A percentile compares a stretch with the other conserved stretches of the same genome.
phyloP scores from a whole-genome alignment of 2,888 invertebrate species.

The Meghimatium bilineatum region DNA sequence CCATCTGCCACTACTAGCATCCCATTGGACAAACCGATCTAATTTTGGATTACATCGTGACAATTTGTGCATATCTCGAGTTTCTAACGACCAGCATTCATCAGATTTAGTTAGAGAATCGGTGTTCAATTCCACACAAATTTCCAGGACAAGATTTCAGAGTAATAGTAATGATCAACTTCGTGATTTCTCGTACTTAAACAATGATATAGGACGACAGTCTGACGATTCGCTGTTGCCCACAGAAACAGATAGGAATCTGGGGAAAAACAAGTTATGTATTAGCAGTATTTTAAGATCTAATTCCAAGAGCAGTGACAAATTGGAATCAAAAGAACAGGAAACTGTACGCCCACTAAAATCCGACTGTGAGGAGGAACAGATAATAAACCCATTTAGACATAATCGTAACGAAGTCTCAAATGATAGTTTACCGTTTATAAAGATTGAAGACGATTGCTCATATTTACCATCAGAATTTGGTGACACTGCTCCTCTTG shows the following conservation, averaged over 20 bases:
- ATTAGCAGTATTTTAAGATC: slow-evolving; percentile 39
- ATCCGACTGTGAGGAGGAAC: not conserved
- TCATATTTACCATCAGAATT: slow-evolving; percentile 33
- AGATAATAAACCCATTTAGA: not conserved
- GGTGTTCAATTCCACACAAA: not conserved
- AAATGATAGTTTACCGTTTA: not conserved
- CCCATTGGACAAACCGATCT: slow-evolving; percentile 36
- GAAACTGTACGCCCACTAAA: not conserved
- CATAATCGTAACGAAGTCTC: not conserved
- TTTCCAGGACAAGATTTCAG: not conserved
- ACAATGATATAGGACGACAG: not conserved
- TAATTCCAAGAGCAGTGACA: slow-evolving; percentile 10
- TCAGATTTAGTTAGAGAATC: slow-evolving; percentile 57
- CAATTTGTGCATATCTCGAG: slow-evolving; percentile 29
- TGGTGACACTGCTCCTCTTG: slow-evolving; percentile 82
- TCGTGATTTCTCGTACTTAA: not conserved
- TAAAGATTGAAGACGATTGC: slow-evolving; percentile 24
- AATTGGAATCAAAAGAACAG: slow-evolving; percentile 3
- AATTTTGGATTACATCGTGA: not conserved
- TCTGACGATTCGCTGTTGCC: slow-evolving; percentile 5
- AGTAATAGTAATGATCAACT: not conserved
- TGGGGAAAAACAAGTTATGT: slow-evolving; percentile 40
- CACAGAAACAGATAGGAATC: not conserved
- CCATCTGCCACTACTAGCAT: slow-evolving; percentile 38
- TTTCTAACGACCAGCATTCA: slow-evolving; percentile 41